These are phyloP conservation scores for Drosophila sechellia DNA, from an alignment of 1,140 invertebrate genomes.

Conservation along the genomic window DNA sequence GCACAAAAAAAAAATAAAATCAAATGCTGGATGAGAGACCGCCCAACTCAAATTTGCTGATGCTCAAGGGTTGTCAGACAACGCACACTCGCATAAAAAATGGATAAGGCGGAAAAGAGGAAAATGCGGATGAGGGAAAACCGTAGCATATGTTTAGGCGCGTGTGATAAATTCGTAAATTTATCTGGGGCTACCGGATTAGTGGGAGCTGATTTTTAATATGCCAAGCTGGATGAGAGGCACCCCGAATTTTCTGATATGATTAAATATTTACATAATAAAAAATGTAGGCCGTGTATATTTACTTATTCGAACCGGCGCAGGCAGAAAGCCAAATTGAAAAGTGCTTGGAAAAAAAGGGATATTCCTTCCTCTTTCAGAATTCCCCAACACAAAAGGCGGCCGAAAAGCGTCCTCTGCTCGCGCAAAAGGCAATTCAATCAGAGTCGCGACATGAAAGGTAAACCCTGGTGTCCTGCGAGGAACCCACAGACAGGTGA, in stretches of 20 bases:
- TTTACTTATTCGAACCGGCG: constrained; percentile 64
- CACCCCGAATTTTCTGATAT: constrained; percentile 60
- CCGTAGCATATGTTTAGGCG: constrained; percentile 61
- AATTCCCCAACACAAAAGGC: constrained; percentile 42
- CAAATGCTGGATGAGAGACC: constrained; percentile 34
- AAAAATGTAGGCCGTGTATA: constrained; percentile 65
- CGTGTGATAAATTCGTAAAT: constrained; percentile 70
- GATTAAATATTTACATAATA: constrained; percentile 82
- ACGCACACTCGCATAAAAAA: constrained; percentile 19
- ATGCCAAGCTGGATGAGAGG: constrained; percentile 28
- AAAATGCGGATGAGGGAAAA: constrained; percentile 2
- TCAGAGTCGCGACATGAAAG: constrained; percentile 72
- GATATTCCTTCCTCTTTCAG: constrained; percentile 11
- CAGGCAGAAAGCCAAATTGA: constrained; percentile 41
- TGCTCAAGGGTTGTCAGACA: constrained; percentile 29
- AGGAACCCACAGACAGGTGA: constrained; percentile 43
- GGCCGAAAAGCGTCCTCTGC: constrained; percentile 16
- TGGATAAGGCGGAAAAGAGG: constrained; percentile 4
- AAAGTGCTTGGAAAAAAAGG: constrained; percentile 50
- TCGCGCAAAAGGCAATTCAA: constrained; percentile 68
- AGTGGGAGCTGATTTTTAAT: constrained; percentile 58
- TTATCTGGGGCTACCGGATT: constrained; percentile 44
- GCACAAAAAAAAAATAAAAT: constrained; percentile 35
- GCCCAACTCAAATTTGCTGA: constrained; percentile 47
- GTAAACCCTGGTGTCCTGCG: constrained; percentile 55